phyloP scores from a whole-genome alignment of 1,140 invertebrate genomes.

The Dysdera silvatica region DNA sequence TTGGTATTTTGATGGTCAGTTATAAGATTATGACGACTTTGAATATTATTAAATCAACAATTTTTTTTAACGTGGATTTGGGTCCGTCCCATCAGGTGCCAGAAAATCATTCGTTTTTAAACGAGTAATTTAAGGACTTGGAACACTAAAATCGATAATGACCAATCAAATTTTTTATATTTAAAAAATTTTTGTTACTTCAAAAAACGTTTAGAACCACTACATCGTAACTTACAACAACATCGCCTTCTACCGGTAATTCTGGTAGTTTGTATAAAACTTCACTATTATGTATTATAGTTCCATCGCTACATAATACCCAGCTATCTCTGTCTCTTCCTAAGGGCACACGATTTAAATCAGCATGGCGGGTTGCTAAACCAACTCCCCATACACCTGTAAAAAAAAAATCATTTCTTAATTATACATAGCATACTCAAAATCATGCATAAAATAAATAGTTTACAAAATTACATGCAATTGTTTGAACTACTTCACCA shows the following conservation, averaged over 20 bases:
- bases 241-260: constrained; percentile 79
- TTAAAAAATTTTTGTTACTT: neutral
- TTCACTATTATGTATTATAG: constrained; percentile 72
- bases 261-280: constrained; percentile 61
- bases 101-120: too few species aligned
- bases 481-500: too few species aligned
- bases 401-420: constrained; percentile 16
- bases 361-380: constrained; percentile 73
- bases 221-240: constrained; percentile 58
- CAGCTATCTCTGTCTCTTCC: constrained; percentile 81
- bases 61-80: too few species aligned
- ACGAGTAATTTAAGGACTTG: too few species aligned
- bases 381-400: constrained; percentile 83
- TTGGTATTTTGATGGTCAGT: too few species aligned
- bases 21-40: too few species aligned
- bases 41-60: too few species aligned
- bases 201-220: neutral
- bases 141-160: neutral
- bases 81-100: too few species aligned
- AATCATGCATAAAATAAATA: too few species aligned
- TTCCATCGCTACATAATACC: constrained; percentile 83
- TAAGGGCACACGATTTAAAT: constrained; percentile 74
- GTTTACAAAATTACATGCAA: too few species aligned
- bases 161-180: neutral
- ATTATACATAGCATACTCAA: neutral